Conservation (phyloP, 1,140 invertebrate genomes). For the Caenorhabditis brenneri region DNA sequence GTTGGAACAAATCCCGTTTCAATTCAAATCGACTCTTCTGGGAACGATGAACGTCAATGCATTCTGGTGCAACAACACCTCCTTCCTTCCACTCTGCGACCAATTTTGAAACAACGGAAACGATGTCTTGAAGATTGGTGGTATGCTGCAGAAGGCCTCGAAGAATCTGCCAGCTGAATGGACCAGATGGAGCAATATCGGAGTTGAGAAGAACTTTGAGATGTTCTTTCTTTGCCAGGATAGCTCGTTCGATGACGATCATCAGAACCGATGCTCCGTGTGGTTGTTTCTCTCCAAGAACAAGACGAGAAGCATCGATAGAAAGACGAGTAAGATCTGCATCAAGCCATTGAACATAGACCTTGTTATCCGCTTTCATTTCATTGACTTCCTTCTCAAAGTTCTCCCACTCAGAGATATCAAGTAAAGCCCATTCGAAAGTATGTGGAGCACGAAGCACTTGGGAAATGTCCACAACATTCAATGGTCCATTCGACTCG, state of each 20-base stretch:
- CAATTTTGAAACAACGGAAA: neutral
- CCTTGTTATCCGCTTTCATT: neutral
- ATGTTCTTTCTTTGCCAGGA: slow-evolving; percentile 3
- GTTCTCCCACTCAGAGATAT: neutral
- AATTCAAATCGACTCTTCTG: slow-evolving; percentile 2
- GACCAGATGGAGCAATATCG: slow-evolving; percentile 27
- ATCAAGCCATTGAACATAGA: slow-evolving; percentile 42
- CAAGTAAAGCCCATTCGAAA: slow-evolving; percentile 37
- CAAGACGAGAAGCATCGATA: slow-evolving; percentile 33
- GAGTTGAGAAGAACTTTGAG: slow-evolving; percentile 39
- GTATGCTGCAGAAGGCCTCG: slow-evolving; percentile 26
- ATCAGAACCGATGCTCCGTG: slow-evolving; percentile 11
- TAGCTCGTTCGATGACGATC: neutral
- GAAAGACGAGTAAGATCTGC: slow-evolving; percentile 2
- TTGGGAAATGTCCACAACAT: slow-evolving; percentile 45
- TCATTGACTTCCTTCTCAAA: slow-evolving; percentile 21
- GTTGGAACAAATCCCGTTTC: slow-evolving; percentile 30
- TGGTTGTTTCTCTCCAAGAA: neutral
- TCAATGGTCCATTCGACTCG: slow-evolving; percentile 25
- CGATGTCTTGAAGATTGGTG: slow-evolving; percentile 3
- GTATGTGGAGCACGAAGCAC: slow-evolving; percentile 35
- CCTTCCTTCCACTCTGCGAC: slow-evolving; percentile 27
- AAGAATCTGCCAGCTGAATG: slow-evolving; percentile 37
- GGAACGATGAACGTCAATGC: neutral
- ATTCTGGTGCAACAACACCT: neutral